Base-by-base conservation (phyloP, 2,888 invertebrate genomes). In the Augiades crinisus region DNA sequence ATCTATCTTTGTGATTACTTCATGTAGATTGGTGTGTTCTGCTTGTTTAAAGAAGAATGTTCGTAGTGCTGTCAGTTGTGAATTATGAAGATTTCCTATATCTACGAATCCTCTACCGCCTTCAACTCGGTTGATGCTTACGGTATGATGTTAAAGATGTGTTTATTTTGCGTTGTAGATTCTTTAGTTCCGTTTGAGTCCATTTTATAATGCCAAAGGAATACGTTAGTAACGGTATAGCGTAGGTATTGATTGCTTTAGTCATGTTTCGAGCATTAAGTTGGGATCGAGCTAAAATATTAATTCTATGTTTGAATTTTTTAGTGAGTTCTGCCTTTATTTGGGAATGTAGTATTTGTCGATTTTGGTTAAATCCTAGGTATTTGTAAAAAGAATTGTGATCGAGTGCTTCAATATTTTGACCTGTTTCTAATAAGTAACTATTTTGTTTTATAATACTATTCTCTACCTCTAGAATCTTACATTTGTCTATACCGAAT, bases 71-170 rank as follows among this genome's bases (percentile, higher is more conserved):
- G 24, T 10, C 2, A 30, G 1, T 19, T 19, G 19, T 19, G 3
- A 4, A 19, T 19, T 19, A 19, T 19, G 19, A 19, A 19, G 19
- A 19, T 30, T 30, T n/a, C 2, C 1, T 30, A 30, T 10, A 8
- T 30, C 30, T 2, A 30, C 10, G 2, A 30, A 10, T 8, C 30
- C 30, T 10, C 30, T 2, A 4, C 19, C 19, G 3, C 19, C 19
- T 19, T 5, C 19, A 5, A 19, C 3, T 43, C 5, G 55, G 47
- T 6, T 54, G 50, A 22, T 45, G 54, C 41, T 51, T 52, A 2
- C 44, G 17, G n/a, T 31, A 7, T 8, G 13, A 7, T 5, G 46
- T 51, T 34, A 53, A 21, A 7, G 17, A 31, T 2, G 43, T 51
- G 19, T 43, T 55, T 24, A 47, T 47, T 3, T 22, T 31, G 7